Evolutionary conservation across 2,888 invertebrate species (phyloP), one percentile per base, ranked within the genome.

Genomic region (Galeruca laticollis): DNA sequence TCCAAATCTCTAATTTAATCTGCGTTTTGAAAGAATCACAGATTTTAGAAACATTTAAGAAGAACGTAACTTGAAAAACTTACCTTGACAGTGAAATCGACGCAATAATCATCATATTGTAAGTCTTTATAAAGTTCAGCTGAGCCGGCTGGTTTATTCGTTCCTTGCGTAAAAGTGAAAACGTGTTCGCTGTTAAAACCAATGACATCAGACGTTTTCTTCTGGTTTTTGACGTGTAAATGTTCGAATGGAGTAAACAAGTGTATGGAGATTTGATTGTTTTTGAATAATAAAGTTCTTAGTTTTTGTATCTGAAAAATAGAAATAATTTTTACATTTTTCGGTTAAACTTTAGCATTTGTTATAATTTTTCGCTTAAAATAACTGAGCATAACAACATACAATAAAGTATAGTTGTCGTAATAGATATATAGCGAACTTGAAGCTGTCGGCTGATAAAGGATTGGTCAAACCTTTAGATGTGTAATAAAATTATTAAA

Each of bases 41-140:
- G n/a, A n/a, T n/a, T n/a, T n/a, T n/a, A n/a, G n/a, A n/a, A n/a
- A n/a, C n/a, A n/a, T n/a, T n/a, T n/a, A n/a, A n/a, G n/a, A n/a
- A n/a, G n/a, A n/a, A n/a, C n/a, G n/a, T n/a, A 26, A 26, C 20
- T 61, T 61, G 31, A 20, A 8, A 21, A 31, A 49, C 89, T 88
- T 78, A 93, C 91, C 68, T 86, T 84, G 69, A 91, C 86, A 10
- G 91, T 88, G 76, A 92, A 90, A 70, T 90, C 90, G 40, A 90
- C 87, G 83, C 94, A 95, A 77, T 89, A 87, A 79, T 93, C 92
- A 18, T 86, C 81, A 72, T 88, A 87, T 18, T 86, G 84, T 1
- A 94, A 81, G 3, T 90, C 89, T 20, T 86, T 83, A 71, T 89
- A 88, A 20, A 90, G 82, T 11, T 88, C 87, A 8, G 88, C 80